Base-by-base conservation (phyloP, 2,113 vertebrate genomes). In the Smithornis capensis region DNA sequence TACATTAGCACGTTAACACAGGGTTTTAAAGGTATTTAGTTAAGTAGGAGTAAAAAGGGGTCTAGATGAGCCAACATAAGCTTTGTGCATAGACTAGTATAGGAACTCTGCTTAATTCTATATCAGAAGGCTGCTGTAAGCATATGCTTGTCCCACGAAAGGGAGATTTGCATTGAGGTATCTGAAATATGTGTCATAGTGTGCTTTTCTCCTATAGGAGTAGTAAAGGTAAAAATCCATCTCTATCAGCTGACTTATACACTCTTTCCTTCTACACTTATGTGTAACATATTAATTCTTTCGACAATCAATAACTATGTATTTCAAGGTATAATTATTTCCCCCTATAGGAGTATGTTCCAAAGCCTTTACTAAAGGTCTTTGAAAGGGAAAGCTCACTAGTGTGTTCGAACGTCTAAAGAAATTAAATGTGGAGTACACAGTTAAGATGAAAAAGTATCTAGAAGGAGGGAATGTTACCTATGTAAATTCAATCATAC, bases 311-410 rank as follows among this genome's bases (percentile, higher is more conserved):
- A 25, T 57, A 68, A 22, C 56, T 38, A 19, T 19, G 14, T 87
- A 69, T 91, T 94, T 93, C 67, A 76, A 89, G 68, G 57, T 27
- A 8, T 7, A 89, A 59, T 31, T 45, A 47, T 95, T 94, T 95
- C 88, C 79, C 82, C 25, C 29, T 63, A 29, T 62, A 89, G 7
- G 7, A 78, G 45, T 64, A 71, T 68, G 47, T 95, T 95, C 76
- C 89, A 95, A 90, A 94, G 71, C 47, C 19, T 83, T 78, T 95
- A 60, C 91, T 95, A 94, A 87, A 52, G 7, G 29, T 75, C 70
- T 74, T 38, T 31, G 85, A 95, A 70, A 94, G 63, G 8, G 75
- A 94, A 83, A 95, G 19, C 25, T 89, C 45, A 31, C 89, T 78
- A 85, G 17, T 69, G 7, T 80, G 57, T 73, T 63, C 95, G 59